Conservation (phyloP, 2,888 invertebrate species). For the Drosophila neonasuta region DNA sequence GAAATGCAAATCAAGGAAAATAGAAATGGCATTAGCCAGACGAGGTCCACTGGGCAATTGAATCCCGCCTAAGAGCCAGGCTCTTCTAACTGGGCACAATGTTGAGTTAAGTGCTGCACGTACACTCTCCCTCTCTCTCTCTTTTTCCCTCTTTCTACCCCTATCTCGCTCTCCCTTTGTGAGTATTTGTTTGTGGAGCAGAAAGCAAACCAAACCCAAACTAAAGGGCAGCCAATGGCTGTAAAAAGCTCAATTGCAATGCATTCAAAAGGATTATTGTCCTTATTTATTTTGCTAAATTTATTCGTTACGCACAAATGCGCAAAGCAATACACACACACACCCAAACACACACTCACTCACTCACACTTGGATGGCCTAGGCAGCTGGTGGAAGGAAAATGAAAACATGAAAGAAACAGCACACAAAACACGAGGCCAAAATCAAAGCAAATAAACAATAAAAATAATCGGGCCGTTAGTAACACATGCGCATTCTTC, state of each 20-base stretch:
- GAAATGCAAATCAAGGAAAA: constrained; percentile 78
- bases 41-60: constrained; percentile 32
- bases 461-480: constrained; percentile 76
- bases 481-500: constrained; percentile 76
- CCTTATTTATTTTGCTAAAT: constrained; percentile 79
- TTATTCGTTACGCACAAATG: constrained; percentile 78
- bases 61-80: constrained; percentile 44
- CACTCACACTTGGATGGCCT: constrained; percentile 11
- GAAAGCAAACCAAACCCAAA: constrained; percentile 24
- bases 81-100: constrained; percentile 54
- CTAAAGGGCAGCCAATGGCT: constrained; percentile 56
- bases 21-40: constrained; percentile 58
- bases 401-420: constrained; percentile 68
- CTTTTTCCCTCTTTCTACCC: too few species aligned
- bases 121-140: constrained; percentile 12
- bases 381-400: constrained; percentile 40
- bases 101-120: constrained; percentile 62
- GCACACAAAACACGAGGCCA: constrained; percentile 48
- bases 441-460: constrained; percentile 77
- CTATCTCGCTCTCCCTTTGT: background rate
- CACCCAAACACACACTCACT: constrained; percentile 12
- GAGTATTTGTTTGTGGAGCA: constrained; percentile 22
- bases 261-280: constrained; percentile 78
- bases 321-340: constrained; percentile 58
- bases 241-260: constrained; percentile 76